Base-by-base conservation (phyloP, 2,113 vertebrate species). In the Crotophaga sulcirostris region DNA sequence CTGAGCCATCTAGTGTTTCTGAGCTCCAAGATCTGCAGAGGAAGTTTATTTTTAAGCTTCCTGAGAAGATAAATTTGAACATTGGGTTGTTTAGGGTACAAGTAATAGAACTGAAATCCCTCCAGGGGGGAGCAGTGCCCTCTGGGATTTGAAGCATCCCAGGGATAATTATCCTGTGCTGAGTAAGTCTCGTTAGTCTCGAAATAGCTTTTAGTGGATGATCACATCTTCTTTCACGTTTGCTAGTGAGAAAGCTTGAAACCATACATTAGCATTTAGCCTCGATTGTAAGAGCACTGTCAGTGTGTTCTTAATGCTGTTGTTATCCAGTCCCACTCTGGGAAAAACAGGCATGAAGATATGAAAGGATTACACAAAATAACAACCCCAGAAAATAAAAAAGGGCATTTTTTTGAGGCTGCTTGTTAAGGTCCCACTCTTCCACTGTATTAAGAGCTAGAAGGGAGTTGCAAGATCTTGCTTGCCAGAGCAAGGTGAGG, bases 11-110 rank as follows among this genome's bases (percentile, higher is more conserved):
- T 91, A 74, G 13, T 3, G 0, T 78, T 92, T 93, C 68, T 64
- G 76, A 87, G 76, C 88, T 72, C 45, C 24, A 63, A 90, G 64
- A 89, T 93, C 76, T 93, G 62, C 56, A 78, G 66, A 89, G 75
- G 40, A 97, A 95, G 90, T 96, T 96, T 96, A 93, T 95, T 94
- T 94, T 96, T 92, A 90, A 86, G 73, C 80, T 96, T 95, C 69
- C 73, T 26, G 66, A 82, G 83, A 84, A 78, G 83, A 95, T 82
- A 95, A 81, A 81, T 87, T 78, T 84, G 66, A 93, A 87, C 2
- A 14, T 68, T 93, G 79, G 52, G 40, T 87, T 96, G 90, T 93
- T 93, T 93, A 72, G 79, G 85, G 64, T 88, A 42, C 40, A 64
- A 64, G 56, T 64, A 92, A 93, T 90, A 56, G 62, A 72, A 84